Base-by-base conservation (phyloP, 2,888 invertebrate genomes). In the Tetragnatha montana region DNA sequence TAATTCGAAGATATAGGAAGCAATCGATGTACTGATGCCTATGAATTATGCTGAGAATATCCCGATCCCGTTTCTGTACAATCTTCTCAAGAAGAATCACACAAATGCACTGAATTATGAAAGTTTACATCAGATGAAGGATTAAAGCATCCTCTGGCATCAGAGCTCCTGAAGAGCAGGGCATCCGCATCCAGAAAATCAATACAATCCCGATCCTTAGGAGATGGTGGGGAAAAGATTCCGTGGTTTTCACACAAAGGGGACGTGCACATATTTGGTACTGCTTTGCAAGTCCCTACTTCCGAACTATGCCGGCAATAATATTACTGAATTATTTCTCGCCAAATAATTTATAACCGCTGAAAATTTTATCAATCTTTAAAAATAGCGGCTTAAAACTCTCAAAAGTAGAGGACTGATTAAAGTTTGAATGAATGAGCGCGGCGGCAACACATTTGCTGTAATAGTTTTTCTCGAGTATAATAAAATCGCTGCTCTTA, bases 131-230 rank as follows among this genome's bases (percentile, higher is more conserved):
- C 60, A 14, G 60, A 60, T 35, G 60, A 35, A 21, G 78, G 75
- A 83, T 75, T 47, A 83, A 68, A 83, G 47, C 83, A 75, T 83
- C 75, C 73, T 80, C 60, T 21, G 17, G 6, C 81, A 87, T 68
- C 81, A 22, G 74, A 81, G 49, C 81, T 81, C 74, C 87, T 6
- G 47, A 87, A 71, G 22, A 60, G 51, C 87, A 74, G 68, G 81
- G 71, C 87, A 87, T 87, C 81, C 87, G 80, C 87, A 87, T 87
- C 75, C 81, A 74, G 69, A 87, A 87, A 87, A 87, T 87, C 87
- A 75, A 87, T 87, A 87, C 22, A 19, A 73, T 74, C 50, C 74
- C 83, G 47, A 86, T 81, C 75, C 68, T 78, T 68, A 47, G 50
- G 87, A 80, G 86, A 86, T 60, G 49, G 22, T 49, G 75, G 87